These are phyloP conservation scores for Hypotaenidia philippensis DNA, from an alignment of 2,797 vertebrate genomes.

Conservation along the genomic window DNA sequence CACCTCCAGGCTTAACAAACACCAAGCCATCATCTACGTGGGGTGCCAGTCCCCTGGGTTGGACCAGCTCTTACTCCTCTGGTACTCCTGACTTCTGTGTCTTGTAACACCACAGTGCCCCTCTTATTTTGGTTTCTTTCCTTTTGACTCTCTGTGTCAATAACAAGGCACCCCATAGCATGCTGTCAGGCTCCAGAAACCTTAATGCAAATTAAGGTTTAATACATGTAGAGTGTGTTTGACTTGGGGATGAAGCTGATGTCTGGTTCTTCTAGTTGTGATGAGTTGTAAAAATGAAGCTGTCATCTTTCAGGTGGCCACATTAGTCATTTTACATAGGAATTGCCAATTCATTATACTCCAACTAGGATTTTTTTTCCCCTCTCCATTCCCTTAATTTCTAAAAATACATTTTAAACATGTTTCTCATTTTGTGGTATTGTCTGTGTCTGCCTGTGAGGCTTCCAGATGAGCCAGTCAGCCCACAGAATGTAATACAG, in stretches of 20 bases:
- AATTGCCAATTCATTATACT: not conserved
- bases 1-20: constrained; percentile 94
- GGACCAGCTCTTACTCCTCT: constrained; percentile 94
- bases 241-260: not conserved
- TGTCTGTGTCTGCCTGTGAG: not conserved
- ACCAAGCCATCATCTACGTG: constrained; percentile 95
- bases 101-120: not conserved
- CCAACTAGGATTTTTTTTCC: not conserved
- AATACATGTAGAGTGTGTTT: not conserved
- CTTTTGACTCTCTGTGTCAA: not conserved
- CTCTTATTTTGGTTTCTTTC: not conserved
- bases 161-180: not conserved
- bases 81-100: constrained; percentile 75
- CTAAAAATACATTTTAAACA: not conserved
- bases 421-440: not conserved
- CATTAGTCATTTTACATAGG: not conserved
- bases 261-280: not conserved
- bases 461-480: not conserved
- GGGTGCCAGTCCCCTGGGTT: constrained; percentile 93
- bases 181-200: not conserved
- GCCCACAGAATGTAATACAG: not conserved
- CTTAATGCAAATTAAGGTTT: not conserved
- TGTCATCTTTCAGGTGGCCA: not conserved
- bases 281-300: not conserved
- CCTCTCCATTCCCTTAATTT: not conserved